Percentiles rank a stretch among this genome's conserved stretches.
Evolutionary conservation across 2,888 invertebrate genomes (phyloP).

Genomic region (Tridacna crocea): DNA sequence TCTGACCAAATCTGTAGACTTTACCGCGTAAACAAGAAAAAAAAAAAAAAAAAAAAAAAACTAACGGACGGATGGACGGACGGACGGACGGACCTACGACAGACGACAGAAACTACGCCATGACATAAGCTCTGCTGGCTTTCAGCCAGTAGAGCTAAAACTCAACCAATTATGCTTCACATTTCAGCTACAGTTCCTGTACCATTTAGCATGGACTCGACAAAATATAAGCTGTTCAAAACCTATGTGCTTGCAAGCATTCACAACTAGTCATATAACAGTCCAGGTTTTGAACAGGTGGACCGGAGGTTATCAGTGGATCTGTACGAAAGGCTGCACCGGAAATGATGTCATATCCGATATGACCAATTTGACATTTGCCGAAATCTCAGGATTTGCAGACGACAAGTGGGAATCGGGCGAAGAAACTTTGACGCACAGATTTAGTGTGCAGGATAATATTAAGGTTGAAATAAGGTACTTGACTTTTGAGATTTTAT

Average conservation of each 20-base stretch:
- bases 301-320: conserved; percentile 29
- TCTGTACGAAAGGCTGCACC: conserved; percentile 29
- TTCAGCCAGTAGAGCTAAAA: too few species aligned
- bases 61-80: too few species aligned
- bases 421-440: conserved; percentile 28
- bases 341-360: conserved; percentile 36
- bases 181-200: conserved; percentile 39
- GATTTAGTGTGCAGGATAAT: conserved; percentile 19
- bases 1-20: not conserved
- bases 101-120: too few species aligned
- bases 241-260: conserved; percentile 33
- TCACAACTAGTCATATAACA: conserved; percentile 38
- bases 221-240: conserved; percentile 25
- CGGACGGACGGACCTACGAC: too few species aligned
- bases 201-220: conserved; percentile 45
- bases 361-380: conserved; percentile 36
- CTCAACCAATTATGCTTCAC: not conserved
- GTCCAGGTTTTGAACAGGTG: conserved; percentile 38
- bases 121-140: too few species aligned
- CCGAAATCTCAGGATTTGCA: conserved; percentile 30
- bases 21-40: too few species aligned
- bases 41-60: too few species aligned
- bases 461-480: conserved; percentile 29
- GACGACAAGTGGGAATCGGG: conserved; percentile 45
- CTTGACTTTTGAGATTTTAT: too few species aligned